Evolutionary conservation across 2,113 vertebrate species (phyloP).

Genomic region (Tetrax tetrax): DNA sequence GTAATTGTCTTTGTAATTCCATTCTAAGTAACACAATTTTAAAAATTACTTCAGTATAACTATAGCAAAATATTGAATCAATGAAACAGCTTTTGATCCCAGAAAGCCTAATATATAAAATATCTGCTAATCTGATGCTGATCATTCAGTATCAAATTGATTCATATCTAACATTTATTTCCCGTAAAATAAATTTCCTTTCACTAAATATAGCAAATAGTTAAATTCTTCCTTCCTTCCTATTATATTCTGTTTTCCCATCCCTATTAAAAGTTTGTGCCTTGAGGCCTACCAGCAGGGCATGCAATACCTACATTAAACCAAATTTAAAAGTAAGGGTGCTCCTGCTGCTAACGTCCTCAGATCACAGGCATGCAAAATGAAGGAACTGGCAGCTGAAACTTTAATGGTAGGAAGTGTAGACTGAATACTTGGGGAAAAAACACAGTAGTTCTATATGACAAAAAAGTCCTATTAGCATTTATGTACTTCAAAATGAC

Average conservation of each 20-base stretch:
- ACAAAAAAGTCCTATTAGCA: slow-evolving; percentile 71
- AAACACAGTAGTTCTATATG: slow-evolving; percentile 54
- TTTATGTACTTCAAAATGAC: slow-evolving; percentile 59
- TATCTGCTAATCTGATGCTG: not conserved
- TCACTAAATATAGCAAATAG: slow-evolving; percentile 45
- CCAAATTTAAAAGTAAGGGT: slow-evolving; percentile 84
- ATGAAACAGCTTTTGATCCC: not conserved
- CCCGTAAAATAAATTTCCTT: slow-evolving; percentile 1
- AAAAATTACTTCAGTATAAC: not conserved
- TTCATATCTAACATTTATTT: not conserved
- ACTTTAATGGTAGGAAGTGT: slow-evolving; percentile 75
- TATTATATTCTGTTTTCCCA: slow-evolving; percentile 65
- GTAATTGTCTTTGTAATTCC: not conserved
- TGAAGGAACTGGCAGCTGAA: slow-evolving; percentile 81
- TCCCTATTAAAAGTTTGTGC: slow-evolving; percentile 76
- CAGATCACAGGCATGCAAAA: slow-evolving; percentile 82
- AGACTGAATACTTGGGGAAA: slow-evolving; percentile 66
- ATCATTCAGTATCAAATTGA: not conserved
- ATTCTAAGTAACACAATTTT: not conserved
- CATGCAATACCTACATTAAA: slow-evolving; percentile 80
- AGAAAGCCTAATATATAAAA: not conserved
- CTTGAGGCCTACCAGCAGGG: slow-evolving; percentile 81
- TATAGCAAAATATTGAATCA: not conserved
- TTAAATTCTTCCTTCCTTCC: slow-evolving; percentile 28
- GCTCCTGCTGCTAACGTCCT: slow-evolving; percentile 79